Conservation (phyloP, 2,113 vertebrate species). For the pig (Sus scrofa) region T2T-Sscrofa CM000812.6:221282501-221283000, state of each 20-base stretch:
- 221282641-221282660: background rate
- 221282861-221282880: background rate
- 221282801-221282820: background rate
- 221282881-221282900: background rate
- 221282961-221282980: background rate
- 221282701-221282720: background rate
- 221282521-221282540: background rate
- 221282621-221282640: background rate
- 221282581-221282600: background rate
- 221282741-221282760: background rate
- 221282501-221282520: background rate
- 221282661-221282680: background rate
- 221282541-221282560: background rate
- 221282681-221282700: background rate
- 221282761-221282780: background rate
- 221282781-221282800: background rate
- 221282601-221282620: background rate
- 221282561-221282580: background rate
- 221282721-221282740: background rate
- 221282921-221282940: background rate
- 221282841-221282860: background rate
- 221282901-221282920: background rate
- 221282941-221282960: background rate
- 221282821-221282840: no score
- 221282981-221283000: background rate